Evolutionary conservation across 2,113 vertebrate species (phyloP).

Genomic region (Pycnonotus jocosus): DNA sequence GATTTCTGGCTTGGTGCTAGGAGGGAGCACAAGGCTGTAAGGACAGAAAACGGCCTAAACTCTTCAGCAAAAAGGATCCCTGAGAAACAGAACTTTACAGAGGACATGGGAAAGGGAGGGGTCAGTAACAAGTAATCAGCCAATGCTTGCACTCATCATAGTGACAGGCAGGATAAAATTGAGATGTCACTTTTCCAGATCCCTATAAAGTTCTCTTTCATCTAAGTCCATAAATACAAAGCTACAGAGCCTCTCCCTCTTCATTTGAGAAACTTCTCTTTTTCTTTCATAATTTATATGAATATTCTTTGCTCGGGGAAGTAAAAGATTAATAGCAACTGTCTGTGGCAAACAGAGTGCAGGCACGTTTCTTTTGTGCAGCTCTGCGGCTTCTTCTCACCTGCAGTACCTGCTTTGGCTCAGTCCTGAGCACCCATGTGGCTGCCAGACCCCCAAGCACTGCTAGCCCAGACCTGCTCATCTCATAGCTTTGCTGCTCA

Average conservation of each 20-base stretch:
- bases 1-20: neutral
- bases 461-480: neutral
- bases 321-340: neutral
- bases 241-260: neutral
- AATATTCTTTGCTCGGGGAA: neutral
- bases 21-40: neutral
- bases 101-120: neutral
- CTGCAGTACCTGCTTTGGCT: neutral
- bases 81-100: conserved; percentile 2
- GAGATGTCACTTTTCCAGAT: conserved; percentile 14
- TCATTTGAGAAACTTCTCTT: neutral
- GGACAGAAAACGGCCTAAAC: conserved; percentile 33
- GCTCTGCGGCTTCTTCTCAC: neutral
- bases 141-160: neutral
- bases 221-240: conserved; percentile 32
- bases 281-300: conserved; percentile 1
- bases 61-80: neutral
- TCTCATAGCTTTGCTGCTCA: neutral
- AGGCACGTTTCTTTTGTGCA: neutral
- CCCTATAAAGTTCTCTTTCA: conserved; percentile 27
- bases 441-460: neutral
- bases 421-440: neutral
- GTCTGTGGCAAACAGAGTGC: neutral
- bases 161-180: neutral
- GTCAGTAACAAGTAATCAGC: neutral